Base-by-base conservation (phyloP, 2,797 vertebrate genomes). In the Poecile montanus region DNA sequence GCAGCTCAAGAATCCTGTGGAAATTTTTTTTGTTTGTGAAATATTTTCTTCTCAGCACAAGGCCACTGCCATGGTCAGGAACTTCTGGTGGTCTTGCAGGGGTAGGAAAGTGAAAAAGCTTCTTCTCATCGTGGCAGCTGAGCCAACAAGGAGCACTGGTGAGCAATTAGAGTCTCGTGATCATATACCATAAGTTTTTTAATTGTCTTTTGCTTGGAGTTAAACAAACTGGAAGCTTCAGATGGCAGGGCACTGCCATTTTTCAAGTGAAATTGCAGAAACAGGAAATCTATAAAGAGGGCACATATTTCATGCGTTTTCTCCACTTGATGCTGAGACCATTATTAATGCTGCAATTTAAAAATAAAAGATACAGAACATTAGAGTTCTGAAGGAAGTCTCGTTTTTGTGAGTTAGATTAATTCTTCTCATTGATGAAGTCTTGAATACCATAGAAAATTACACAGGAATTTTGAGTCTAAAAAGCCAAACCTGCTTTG, bases 271-370 rank as follows among this genome's bases (percentile, higher is more conserved):
- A 92, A 91, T 38, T 91, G 74, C 79, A 91, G 84, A 60, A 96
- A 94, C 85, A 93, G 94, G 77, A 94, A 96, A 95, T 95, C 94
- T 94, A 94, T 96, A 94, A 94, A 85, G 76, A 81, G 74, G 74
- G 72, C 71, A 78, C 72, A 83, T 87, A 94, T 77, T 95, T 95
- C 78, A 78, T 89, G 48, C 12, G 2, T 87, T 88, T 88, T 89
- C 77, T 95, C 32, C 25, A 47, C 89, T 94, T 84, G 80, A 93
- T 86, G 53, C 91, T 47, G 85, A 91, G 93, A 80, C 70, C 54
- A 54, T 93, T 96, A 92, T 96, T 96, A 94, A 88, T 94, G 71
- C 67, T 62, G 73, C 84, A 78, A 94, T 92, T 96, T 94, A 89
- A 92, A 95, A 95, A 90, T 88, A 93, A 96, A 94, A 85, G 90